Base-by-base conservation (phyloP, 2,888 invertebrate species). In the Scaptomyza reducta region DNA sequence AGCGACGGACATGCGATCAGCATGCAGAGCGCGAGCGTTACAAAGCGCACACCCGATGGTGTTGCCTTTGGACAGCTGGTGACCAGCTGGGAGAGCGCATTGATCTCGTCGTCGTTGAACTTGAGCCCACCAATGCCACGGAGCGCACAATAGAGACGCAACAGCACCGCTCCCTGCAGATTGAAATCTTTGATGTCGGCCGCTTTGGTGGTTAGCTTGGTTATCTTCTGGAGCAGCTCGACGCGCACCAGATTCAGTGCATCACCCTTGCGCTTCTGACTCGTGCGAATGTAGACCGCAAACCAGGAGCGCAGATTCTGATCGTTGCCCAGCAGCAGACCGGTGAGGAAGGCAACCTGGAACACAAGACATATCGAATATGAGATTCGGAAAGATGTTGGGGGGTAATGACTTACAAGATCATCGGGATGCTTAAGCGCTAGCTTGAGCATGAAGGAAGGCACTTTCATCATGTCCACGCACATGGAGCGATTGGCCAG, bases 91-190 rank as follows among this genome's bases (percentile, higher is more conserved):
- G 98, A 94, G 31, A 99, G 93, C 49, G 96, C 94, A 59, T 94
- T 94, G 22, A 97, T 95, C 93, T 99, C 99, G 78, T 98, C 98
- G 89, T 98, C 98, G 89, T 96, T 96, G 89, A 97, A 96, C 94
- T 98, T 98, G 13, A 98, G 95, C 1, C 97, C 96, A 0, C 98
- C 98, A 61, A 98, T 97, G 46, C 97, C 98, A 79, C 97, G 94
- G 0, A 99, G 93, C 0, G 98, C 98, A 92, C 98, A 98, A 90
- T 98, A 98, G 0, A 99, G 93, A 44, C 98, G 93, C 27, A 98
- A 92, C 42, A 98, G 92, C 1, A 97, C 97, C n/a, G 97, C 97
- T 0, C 97, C 98, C 91, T 97, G 95, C 0, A 98, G 96, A 7
- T 95, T 95, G 80, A 93, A 93, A 42, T 93, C 93, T 75, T 95